Percentiles rank a stretch among this genome's conserved stretches.
phyloP scores from a whole-genome alignment of 2,888 invertebrate genomes.

The Rotaria magnacalcarata region DNA sequence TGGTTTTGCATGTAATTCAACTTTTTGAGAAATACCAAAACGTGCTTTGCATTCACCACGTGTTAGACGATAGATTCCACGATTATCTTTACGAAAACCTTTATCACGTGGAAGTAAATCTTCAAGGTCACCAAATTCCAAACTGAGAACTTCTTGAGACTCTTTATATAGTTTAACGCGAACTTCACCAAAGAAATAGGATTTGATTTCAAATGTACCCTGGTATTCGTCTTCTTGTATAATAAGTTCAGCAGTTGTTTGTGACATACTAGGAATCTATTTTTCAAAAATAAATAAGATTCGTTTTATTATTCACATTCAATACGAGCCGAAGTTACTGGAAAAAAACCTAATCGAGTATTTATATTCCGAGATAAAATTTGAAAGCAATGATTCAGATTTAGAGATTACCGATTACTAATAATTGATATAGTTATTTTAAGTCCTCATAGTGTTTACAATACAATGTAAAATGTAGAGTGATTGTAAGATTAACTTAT shows the following conservation, averaged over 20 bases:
- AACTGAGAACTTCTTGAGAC: constrained; percentile 12
- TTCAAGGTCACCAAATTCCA: constrained; percentile 41
- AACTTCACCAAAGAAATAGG: constrained; percentile 44
- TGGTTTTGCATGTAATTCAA: constrained; percentile 42
- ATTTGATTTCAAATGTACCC: constrained; percentile 42
- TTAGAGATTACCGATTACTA: no score
- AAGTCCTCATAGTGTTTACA: no score
- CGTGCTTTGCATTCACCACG: constrained; percentile 43
- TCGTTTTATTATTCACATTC: no score
- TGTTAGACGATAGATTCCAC: constrained; percentile 43
- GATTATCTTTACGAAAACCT: constrained; percentile 41
- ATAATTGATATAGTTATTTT: no score
- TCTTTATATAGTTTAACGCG: constrained; percentile 42
- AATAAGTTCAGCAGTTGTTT: constrained; percentile 44
- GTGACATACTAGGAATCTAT: constrained; percentile 42
- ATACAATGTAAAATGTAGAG: no score
- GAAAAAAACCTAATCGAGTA: background rate
- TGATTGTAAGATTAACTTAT: no score
- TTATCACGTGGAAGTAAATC: constrained; percentile 40
- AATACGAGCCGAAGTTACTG: background rate
- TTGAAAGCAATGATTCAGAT: background rate
- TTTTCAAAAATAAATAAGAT: background rate
- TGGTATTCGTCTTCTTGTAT: constrained; percentile 44
- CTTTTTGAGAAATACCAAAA: constrained; percentile 44
- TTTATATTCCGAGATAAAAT: background rate